These are phyloP conservation scores for Clinocottus analis DNA, from an alignment of 2,113 vertebrate genomes.

Conservation along the genomic window DNA sequence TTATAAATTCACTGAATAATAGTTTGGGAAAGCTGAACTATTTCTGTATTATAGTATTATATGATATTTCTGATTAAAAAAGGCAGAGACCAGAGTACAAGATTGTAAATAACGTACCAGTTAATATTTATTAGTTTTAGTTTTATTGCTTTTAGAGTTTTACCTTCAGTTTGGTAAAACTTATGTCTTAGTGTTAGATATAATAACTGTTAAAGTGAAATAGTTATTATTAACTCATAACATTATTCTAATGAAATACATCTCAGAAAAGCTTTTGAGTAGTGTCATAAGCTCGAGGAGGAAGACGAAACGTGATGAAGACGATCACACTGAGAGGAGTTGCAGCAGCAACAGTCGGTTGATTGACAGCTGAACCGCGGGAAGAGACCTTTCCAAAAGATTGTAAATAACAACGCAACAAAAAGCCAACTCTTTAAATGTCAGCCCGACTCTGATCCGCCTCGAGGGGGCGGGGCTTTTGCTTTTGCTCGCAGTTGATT, in stretches of 20 bases:
- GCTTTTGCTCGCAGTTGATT: conserved; percentile 21
- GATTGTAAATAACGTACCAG: neutral
- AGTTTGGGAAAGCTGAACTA: neutral
- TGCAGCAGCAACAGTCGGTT: neutral
- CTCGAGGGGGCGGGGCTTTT: neutral
- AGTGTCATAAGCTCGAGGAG: neutral
- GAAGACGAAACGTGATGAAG: neutral
- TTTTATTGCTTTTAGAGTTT: neutral
- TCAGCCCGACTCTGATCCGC: neutral
- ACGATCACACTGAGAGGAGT: too few relatives aligned
- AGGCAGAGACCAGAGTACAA: neutral
- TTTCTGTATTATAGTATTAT: too few relatives aligned
- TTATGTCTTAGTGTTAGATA: neutral
- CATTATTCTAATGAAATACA: too few relatives aligned
- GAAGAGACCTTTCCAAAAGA: neutral
- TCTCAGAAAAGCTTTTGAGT: neutral
- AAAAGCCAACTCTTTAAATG: neutral
- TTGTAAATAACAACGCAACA: too few relatives aligned
- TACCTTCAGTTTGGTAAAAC: neutral
- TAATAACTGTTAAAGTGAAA: neutral
- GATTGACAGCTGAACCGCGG: neutral
- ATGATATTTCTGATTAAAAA: neutral
- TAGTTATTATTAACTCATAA: neutral
- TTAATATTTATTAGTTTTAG: too few relatives aligned
- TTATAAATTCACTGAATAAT: too few relatives aligned